A percentile compares a stretch with the other conserved stretches of the same genome.
Conservation (phyloP, 2,797 vertebrate species). For the Chiroxiphia lanceolata region DNA sequence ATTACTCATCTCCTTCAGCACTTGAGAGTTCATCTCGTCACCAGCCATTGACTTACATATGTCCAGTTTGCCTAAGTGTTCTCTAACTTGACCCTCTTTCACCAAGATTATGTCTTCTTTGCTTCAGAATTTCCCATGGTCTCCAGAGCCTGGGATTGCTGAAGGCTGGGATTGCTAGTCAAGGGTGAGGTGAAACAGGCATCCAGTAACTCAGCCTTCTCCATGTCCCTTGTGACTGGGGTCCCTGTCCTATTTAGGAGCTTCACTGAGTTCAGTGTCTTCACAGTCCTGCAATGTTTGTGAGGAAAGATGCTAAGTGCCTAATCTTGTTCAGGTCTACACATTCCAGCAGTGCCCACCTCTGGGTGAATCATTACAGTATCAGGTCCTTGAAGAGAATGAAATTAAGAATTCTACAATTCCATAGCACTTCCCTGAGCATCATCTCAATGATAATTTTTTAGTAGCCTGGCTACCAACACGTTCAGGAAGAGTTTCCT, state of each 20-base stretch:
- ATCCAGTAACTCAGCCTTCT: neutral
- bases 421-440: neutral
- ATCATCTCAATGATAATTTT: neutral
- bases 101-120: neutral
- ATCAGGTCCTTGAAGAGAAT: neutral
- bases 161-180: neutral
- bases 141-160: neutral
- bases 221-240: neutral
- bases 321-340: neutral
- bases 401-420: neutral
- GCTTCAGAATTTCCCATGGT: neutral
- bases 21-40: neutral
- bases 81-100: neutral
- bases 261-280: neutral
- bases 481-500: neutral
- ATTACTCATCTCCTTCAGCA: neutral
- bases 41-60: accelerated
- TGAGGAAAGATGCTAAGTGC: neutral
- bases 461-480: neutral
- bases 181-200: neutral
- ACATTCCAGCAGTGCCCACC: neutral
- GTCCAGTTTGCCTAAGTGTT: neutral
- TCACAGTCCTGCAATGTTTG: neutral
- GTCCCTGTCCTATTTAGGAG: neutral
- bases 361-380: neutral